Percentiles rank a stretch among this genome's conserved stretches.
Conservation (phyloP, 1,140 invertebrate genomes). For the Drosophila tristis region DNA sequence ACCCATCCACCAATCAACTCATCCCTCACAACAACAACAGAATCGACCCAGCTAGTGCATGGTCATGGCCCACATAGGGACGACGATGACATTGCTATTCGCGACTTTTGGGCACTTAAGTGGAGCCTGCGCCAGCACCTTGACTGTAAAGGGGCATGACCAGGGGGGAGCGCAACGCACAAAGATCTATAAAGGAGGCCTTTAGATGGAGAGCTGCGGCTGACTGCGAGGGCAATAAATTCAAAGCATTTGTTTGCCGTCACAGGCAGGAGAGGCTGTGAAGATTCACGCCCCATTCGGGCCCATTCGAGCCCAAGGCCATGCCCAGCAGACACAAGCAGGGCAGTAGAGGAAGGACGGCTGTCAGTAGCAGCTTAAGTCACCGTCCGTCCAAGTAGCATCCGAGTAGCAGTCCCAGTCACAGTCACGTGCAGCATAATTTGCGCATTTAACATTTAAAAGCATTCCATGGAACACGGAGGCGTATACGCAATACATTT, state of each 20-base stretch:
- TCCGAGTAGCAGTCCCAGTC: slow-evolving; percentile 41
- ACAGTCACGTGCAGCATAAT: slow-evolving; percentile 74
- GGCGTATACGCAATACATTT: slow-evolving; percentile 82
- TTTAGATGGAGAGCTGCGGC: slow-evolving; percentile 39
- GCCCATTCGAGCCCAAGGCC: slow-evolving; percentile 24
- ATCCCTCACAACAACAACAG: neutral
- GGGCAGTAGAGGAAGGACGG: too few species aligned
- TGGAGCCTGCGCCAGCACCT: neutral
- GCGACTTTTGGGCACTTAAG: slow-evolving; percentile 47
- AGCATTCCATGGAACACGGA: slow-evolving; percentile 69
- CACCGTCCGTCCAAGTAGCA: slow-evolving; percentile 15
- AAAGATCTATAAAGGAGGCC: neutral
- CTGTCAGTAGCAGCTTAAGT: neutral
- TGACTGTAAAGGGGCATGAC: neutral
- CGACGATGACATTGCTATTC: slow-evolving; percentile 48
- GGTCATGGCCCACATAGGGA: slow-evolving; percentile 40
- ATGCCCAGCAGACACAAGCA: slow-evolving; percentile 23
- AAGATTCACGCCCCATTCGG: slow-evolving; percentile 55
- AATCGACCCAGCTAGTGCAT: neutral
- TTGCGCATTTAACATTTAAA: slow-evolving; percentile 80
- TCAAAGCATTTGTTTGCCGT: slow-evolving; percentile 81
- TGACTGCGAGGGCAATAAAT: slow-evolving; percentile 69
- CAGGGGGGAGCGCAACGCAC: too few species aligned
- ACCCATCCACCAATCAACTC: slow-evolving; percentile 34
- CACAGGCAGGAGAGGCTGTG: slow-evolving; percentile 71